Conservation (phyloP, 2,113 vertebrate genomes). For the Oceanites oceanicus region DNA sequence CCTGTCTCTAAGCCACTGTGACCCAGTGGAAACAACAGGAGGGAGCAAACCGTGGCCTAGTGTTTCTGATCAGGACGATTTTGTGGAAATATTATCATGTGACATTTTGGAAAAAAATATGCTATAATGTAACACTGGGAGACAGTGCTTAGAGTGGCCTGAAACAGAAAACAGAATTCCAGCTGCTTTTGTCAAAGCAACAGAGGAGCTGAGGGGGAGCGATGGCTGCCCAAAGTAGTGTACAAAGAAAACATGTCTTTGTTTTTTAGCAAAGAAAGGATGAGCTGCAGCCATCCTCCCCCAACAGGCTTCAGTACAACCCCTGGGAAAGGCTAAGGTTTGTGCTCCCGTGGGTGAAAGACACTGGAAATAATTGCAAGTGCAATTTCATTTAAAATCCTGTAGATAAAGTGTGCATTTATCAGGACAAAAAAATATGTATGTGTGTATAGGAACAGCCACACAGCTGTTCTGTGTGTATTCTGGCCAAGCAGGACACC, state of each 20-base stretch:
- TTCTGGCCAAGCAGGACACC: background rate
- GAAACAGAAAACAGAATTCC: background rate
- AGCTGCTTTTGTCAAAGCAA: background rate
- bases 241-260: background rate
- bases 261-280: background rate
- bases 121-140: background rate
- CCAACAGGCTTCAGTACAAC: background rate
- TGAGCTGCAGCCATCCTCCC: background rate
- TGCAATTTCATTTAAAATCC: background rate
- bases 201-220: background rate
- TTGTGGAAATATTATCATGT: background rate
- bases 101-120: background rate
- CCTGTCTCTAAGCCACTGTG: background rate
- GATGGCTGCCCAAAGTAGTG: background rate
- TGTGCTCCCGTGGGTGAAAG: background rate
- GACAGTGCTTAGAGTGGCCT: background rate
- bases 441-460: background rate
- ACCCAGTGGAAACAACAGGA: background rate
- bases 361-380: background rate
- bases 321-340: background rate
- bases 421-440: background rate
- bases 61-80: background rate
- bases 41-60: accelerated
- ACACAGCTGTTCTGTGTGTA: too few species aligned
- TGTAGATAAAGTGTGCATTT: background rate